Percentiles rank a stretch among this genome's conserved stretches.
Conservation (phyloP, 2,113 vertebrate species). For the Sylvia atricapilla region DNA sequence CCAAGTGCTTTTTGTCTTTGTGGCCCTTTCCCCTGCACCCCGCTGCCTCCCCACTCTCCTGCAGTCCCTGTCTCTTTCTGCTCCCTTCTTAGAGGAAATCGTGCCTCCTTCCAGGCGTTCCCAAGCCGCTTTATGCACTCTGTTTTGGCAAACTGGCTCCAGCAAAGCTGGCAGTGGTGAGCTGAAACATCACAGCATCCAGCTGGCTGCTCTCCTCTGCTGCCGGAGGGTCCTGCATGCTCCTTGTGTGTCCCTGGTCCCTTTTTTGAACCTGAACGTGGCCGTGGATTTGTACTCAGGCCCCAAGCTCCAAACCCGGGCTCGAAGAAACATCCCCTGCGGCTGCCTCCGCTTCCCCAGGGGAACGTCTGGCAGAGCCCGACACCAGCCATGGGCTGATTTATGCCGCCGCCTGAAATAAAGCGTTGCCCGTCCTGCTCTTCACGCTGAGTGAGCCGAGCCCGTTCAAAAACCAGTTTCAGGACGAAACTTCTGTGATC, state of each 20-base stretch:
- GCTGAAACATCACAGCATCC: neutral
- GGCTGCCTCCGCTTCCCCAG: neutral
- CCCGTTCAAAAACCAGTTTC: slow-evolving; percentile 51
- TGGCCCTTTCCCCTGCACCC: neutral
- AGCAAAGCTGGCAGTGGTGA: neutral
- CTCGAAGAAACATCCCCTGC: slow-evolving; percentile 31
- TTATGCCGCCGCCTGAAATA: neutral
- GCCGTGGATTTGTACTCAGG: neutral
- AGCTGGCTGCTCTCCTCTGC: neutral
- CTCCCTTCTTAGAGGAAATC: neutral
- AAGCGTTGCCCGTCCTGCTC: slow-evolving; percentile 36
- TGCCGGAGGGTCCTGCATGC: neutral
- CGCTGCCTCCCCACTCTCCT: neutral
- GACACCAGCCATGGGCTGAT: slow-evolving; percentile 13
- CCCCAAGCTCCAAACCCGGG: neutral
- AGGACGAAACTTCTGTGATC: slow-evolving; percentile 21
- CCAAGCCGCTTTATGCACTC: neutral
- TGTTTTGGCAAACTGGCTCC: neutral
- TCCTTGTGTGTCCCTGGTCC: neutral
- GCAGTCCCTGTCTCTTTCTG: neutral
- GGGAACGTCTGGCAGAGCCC: slow-evolving; percentile 34
- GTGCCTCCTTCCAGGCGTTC: neutral
- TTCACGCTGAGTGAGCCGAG: slow-evolving; percentile 11
- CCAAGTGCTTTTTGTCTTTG: neutral
- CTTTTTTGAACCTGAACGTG: neutral